A percentile compares a stretch with the other conserved stretches of the same genome.
Evolutionary conservation across 1,140 invertebrate species (phyloP).

Genomic region (Callitettix versicolor): DNA sequence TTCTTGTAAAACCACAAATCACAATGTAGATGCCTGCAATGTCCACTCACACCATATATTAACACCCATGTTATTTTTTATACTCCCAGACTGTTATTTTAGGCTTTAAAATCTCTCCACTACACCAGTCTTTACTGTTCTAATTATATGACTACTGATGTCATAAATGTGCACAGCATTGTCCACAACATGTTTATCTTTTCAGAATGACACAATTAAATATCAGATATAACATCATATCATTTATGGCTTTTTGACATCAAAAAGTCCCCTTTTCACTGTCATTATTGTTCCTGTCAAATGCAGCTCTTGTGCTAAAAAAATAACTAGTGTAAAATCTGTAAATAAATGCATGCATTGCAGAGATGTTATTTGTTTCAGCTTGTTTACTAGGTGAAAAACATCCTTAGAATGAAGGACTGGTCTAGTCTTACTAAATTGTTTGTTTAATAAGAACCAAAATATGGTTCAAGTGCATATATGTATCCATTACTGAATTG

Average conservation of each 20-base stretch:
- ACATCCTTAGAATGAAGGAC: slow-evolving; percentile 1
- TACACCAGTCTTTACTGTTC: no score
- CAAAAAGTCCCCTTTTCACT: neutral
- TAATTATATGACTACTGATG: neutral
- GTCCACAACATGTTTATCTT: neutral
- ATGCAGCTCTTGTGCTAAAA: neutral
- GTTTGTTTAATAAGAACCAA: neutral
- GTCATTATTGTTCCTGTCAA: neutral
- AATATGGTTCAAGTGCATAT: slow-evolving; percentile 2
- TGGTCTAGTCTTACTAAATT: neutral
- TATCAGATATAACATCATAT: neutral
- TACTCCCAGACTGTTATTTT: no score
- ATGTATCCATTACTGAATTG: slow-evolving; percentile 5
- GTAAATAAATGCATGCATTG: slow-evolving; percentile 1
- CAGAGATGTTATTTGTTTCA: neutral
- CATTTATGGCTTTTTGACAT: neutral
- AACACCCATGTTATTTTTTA: no score
- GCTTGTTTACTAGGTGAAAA: neutral
- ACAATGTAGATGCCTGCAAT: neutral
- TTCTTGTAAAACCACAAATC: neutral
- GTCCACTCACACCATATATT: neutral
- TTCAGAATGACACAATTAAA: neutral
- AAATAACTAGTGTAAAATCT: slow-evolving; percentile 1
- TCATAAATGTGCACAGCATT: neutral
- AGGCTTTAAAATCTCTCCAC: no score